Evolutionary conservation across 2,113 vertebrate species (phyloP).

Genomic region (Gracilinanus agilis): DNA sequence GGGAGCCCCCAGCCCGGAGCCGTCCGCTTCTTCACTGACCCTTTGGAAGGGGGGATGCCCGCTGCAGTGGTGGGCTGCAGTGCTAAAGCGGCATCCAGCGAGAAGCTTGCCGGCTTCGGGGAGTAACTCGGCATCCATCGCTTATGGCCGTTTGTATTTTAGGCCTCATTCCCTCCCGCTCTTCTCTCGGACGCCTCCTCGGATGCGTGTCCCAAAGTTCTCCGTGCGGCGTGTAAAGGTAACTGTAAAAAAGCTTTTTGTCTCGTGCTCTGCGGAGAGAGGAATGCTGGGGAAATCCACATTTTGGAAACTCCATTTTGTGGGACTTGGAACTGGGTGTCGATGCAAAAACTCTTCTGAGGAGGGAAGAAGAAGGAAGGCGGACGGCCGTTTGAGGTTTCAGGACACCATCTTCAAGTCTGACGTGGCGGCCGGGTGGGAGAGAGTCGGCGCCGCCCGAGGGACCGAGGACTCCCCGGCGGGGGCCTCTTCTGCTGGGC

Average conservation of each 20-base stretch:
- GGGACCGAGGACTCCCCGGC: background rate
- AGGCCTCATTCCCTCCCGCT: constrained; percentile 77
- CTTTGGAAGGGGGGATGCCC: constrained; percentile 76
- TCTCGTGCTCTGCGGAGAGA: constrained; percentile 67
- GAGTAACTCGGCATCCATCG: constrained; percentile 77
- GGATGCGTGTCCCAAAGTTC: constrained; percentile 82
- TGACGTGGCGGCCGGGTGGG: too few relatives aligned
- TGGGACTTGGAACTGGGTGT: constrained; percentile 68
- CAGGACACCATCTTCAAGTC: constrained; percentile 10
- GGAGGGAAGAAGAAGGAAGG: constrained; percentile 60
- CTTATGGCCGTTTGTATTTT: constrained; percentile 82
- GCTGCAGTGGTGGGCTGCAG: constrained; percentile 75
- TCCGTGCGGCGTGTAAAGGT: constrained; percentile 76
- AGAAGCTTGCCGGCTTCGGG: constrained; percentile 75
- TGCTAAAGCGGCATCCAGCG: constrained; percentile 68
- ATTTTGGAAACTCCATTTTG: constrained; percentile 71
- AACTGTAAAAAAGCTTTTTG: constrained; percentile 77
- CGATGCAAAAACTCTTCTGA: constrained; percentile 65
- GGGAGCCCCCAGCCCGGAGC: constrained; percentile 81
- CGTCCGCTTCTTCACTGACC: constrained; percentile 78
- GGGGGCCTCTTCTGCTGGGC: background rate
- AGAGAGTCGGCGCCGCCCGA: background rate
- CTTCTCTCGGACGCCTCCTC: constrained; percentile 80
- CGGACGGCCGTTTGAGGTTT: constrained; percentile 30
- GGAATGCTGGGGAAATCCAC: constrained; percentile 76